Conservation (phyloP, 2,113 vertebrate genomes). For the Junco hyemalis region DNA sequence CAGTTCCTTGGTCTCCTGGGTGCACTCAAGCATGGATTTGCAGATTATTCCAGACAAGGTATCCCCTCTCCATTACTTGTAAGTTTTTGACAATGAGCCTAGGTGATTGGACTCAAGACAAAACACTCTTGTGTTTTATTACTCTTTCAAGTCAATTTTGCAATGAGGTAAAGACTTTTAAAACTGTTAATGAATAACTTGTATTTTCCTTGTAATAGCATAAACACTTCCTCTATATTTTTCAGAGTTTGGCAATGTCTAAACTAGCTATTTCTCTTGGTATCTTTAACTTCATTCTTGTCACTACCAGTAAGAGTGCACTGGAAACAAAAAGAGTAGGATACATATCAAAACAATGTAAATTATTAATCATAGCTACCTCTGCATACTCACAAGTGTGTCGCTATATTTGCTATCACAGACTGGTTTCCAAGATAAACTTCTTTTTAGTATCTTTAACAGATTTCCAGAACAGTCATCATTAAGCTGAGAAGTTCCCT, state of each 20-base stretch:
- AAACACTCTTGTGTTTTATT: neutral
- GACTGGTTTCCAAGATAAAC: neutral
- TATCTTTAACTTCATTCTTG: neutral
- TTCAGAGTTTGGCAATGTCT: neutral
- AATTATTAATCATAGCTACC: neutral
- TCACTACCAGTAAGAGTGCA: neutral
- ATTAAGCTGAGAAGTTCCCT: neutral
- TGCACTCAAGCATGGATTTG: neutral
- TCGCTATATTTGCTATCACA: neutral
- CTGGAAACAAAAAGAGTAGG: neutral
- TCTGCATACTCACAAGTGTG: neutral
- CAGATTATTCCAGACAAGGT: neutral
- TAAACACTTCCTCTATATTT: neutral
- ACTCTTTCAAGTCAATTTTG: neutral
- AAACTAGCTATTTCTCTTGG: neutral
- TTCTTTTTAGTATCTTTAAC: neutral
- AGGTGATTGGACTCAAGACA: neutral
- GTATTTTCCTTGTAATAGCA: neutral
- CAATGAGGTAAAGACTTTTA: neutral
- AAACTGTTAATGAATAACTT: neutral
- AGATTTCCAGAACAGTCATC: neutral
- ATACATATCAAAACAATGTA: neutral
- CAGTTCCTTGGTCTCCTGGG: neutral
- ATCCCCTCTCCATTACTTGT: neutral
- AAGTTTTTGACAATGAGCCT: neutral